phyloP scores from a whole-genome alignment of 1,140 invertebrate genomes.

The Magallana ariakensis region DNA sequence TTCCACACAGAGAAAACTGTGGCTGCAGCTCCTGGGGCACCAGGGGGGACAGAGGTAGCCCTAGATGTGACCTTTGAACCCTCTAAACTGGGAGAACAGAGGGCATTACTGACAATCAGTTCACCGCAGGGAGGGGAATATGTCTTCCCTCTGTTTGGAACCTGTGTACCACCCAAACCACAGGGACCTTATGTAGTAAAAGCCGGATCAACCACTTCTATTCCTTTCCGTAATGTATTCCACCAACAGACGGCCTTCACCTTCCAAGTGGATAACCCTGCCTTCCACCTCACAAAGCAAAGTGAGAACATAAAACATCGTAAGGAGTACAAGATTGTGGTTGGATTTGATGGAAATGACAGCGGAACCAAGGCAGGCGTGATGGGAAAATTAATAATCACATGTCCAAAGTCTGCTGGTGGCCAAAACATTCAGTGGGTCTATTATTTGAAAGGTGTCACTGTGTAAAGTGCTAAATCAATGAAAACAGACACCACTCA shows the following conservation, averaged over 20 bases:
- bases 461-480: constrained; percentile 46
- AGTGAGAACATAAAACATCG: constrained; percentile 76
- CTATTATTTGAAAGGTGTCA: constrained; percentile 79
- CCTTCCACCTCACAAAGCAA: constrained; percentile 78
- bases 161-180: constrained; percentile 78
- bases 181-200: constrained; percentile 79
- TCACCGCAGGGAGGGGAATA: constrained; percentile 78
- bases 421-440: constrained; percentile 79
- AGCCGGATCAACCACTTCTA: constrained; percentile 74
- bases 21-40: constrained; percentile 76
- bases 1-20: constrained; percentile 79
- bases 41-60: constrained; percentile 76
- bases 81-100: constrained; percentile 76
- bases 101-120: constrained; percentile 71
- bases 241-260: constrained; percentile 74
- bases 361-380: constrained; percentile 75
- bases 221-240: constrained; percentile 79
- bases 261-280: constrained; percentile 79
- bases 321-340: constrained; percentile 78
- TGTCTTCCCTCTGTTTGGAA: constrained; percentile 78
- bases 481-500: not conserved
- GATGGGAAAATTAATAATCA: constrained; percentile 79
- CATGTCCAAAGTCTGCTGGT: constrained; percentile 76
- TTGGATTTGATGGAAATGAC: constrained; percentile 79
- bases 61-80: constrained; percentile 80